Base-by-base conservation (phyloP, 1,140 invertebrate species). In the Ooceraea biroi region DNA sequence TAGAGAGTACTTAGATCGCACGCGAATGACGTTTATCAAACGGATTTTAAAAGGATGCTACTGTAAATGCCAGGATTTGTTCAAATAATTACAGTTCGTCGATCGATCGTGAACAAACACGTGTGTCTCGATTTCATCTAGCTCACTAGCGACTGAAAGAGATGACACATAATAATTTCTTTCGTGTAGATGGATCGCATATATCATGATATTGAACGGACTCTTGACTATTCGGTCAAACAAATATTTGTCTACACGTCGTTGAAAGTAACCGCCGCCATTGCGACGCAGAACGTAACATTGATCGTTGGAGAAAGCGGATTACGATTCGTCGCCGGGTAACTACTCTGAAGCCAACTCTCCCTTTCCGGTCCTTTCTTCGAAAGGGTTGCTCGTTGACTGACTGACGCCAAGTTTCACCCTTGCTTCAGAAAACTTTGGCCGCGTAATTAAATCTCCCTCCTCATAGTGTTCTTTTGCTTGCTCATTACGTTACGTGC, bases 341-440 rank as follows among this genome's bases (percentile, higher is more conserved):
- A 80, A 69, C 17, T 44, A n/a, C n/a, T n/a, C n/a, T 27, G 50
- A 12, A 69, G 50, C 36, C 19, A 57, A 55, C 65, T 50, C 14
- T 69, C 76, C 66, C 36, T 71, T 80, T 71, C n/a, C 22, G 52
- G 17, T 25, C 74, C 36, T 55, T 69, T 30, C n/a, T n/a, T n/a
- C n/a, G n/a, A n/a, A 78, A 22, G 63, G 36, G 50, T 57, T 69
- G 1, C 44, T n/a, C 41, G 36, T n/a, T 71, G 76, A 80, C 22
- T 80, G 65, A 80, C 22, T 80, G 65, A 80, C 25, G 22, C 57
- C 57, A 80, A 69, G 65, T 71, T 80, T 30, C 50, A 80, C 76
- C 76, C 76, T 80, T 80, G 63, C 65, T 25, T 19, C 50, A 27
- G 50, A 57, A 71, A 71, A 69, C 63, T 71, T 80, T 48, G 17